Conservation (phyloP, 53 echinoderm and acorn worm species). For the Glandiceps talaboti region DNA sequence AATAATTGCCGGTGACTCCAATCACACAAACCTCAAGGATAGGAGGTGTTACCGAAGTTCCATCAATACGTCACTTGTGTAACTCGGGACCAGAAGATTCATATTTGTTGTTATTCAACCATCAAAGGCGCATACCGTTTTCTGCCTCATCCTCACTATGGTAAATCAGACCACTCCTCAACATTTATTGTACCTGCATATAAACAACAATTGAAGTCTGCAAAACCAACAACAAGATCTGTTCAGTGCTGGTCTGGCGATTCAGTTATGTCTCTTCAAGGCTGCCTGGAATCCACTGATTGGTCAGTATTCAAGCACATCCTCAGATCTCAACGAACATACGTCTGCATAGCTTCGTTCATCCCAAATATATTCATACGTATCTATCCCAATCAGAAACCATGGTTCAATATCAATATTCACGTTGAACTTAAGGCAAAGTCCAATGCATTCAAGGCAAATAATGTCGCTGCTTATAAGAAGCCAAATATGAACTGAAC, state of each 20-base stretch:
- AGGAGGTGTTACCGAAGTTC: background rate
- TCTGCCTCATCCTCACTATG: background rate
- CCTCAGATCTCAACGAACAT: too few species aligned
- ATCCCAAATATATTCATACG: background rate
- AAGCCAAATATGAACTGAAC: too few species aligned
- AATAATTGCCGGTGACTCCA: background rate
- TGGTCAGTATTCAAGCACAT: background rate
- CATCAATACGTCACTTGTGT: background rate
- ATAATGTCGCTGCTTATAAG: too few species aligned
- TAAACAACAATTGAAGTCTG: background rate
- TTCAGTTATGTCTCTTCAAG: background rate
- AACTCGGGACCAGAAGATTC: background rate
- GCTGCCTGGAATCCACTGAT: background rate
- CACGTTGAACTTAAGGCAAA: too few species aligned
- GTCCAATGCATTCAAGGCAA: too few species aligned
- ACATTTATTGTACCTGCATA: background rate
- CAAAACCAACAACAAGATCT: background rate
- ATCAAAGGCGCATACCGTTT: background rate
- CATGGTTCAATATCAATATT: too few species aligned
- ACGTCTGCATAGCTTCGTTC: background rate
- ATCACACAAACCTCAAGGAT: background rate
- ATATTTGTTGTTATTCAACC: background rate
- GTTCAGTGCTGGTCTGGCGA: background rate
- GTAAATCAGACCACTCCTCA: background rate
- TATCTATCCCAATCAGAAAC: background rate